Evolutionary conservation across 2,888 invertebrate genomes (phyloP), one percentile per base, ranked within the genome.

Genomic region (Apantesis nais): DNA sequence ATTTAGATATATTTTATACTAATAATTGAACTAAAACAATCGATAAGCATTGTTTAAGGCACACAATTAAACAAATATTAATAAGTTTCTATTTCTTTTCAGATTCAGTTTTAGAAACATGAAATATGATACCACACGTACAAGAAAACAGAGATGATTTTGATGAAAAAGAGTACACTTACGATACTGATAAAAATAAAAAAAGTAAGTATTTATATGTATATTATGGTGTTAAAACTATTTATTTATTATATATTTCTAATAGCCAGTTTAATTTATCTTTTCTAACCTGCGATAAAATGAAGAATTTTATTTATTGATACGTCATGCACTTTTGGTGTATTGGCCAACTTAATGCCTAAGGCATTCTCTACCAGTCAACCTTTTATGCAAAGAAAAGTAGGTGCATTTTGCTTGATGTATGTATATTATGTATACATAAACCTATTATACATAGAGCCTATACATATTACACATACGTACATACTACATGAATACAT

Each of bases 61-160:
- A 55, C 14, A 29, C 25, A 55, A 25, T 29, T 25, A 29, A 55
- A 14, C 25, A 55, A n/a, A 11, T 25, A 55, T 12, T n/a, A 0
- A 58, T 9, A 29, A 5, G 2, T 16, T 58, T 14, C 29, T 58
- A 22, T 58, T 65, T 44, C 19, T 78, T 81, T 79, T 72, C 74
- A 82, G 82, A 44, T 72, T 68, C 48, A 69, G 55, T 60, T 37
- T 29, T 19, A 52, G 12, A 74, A 77, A 64, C 58, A 79, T 81
- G 74, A 77, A 84, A 79, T 52, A 92, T 92, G 92, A 84, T 92
- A 80, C 92, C 92, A n/a, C 86, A 90, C 75, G 86, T 83, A 14
- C 83, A 85, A n/a, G 87, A 86, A 19, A 74, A 75, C n/a, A 84
- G 82, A 55, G 83, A 84, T 48, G 85, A 85, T 7, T 75, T 82